Base-by-base conservation (phyloP, 2,113 vertebrate species). In the Ammodytes dubius region DNA sequence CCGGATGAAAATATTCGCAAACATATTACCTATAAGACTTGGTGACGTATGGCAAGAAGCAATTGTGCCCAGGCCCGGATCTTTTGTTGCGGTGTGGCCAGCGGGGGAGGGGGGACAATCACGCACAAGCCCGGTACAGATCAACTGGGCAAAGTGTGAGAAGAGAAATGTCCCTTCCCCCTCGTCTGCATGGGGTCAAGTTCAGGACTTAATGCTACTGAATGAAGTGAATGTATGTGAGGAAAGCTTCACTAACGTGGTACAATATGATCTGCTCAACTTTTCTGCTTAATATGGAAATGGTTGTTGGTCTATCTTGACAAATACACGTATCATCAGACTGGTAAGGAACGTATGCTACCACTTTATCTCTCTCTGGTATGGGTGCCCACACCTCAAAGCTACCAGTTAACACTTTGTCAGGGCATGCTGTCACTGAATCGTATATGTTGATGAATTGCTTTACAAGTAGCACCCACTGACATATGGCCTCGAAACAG, bases 351-450 rank as follows among this genome's bases (percentile, higher is more conserved):
- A 50, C n/a, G 8, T 2, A 2, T 14, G 13, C 53, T 8, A 2
- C 46, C 15, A 42, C 6, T 57, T 42, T 27, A 17, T 7, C n/a
- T 13, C 53, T 37, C 42, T 6, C 50, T 11, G 37, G 65, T 61
- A 43, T 4, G 11, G 1, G 13, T 76, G 63, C 42, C 61, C 54
- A 9, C 68, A 49, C n/a, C 52, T 77, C 81, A 76, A 3, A 1
- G 73, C 37, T 14, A 27, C 27, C 43, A 6, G 54, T 60, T 50
- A 27, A 49, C 46, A 47, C n/a, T 64, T 50, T 81, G 85, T 81
- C 53, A 45, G 69, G 70, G 43, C 84, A 79, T 53, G 65, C 45
- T 42, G 46, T 53, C 27, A 13, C 47, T 82, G 42, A 81, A 58
- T 79, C 63, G 73, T 15, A 45, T 47, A 53, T 83, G 81, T 61